Conservation (phyloP, 2,113 vertebrate genomes). For the Corythaixoides concolor region DNA sequence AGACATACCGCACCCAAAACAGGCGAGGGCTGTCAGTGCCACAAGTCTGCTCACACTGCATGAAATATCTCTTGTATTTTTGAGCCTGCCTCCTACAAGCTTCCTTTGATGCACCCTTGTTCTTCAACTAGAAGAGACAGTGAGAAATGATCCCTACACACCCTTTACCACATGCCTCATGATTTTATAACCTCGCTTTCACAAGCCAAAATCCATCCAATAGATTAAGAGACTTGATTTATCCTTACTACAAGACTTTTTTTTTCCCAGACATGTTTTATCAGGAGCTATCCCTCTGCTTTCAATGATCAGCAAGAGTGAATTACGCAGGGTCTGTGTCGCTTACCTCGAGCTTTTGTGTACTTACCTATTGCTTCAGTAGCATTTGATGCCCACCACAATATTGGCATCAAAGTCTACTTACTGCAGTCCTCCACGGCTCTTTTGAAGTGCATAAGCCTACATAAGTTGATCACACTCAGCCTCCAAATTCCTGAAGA, state of each 20-base stretch:
- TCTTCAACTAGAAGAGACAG: neutral
- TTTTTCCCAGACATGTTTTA: neutral
- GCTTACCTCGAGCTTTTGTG: neutral
- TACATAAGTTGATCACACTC: neutral
- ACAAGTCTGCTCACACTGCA: too few relatives aligned
- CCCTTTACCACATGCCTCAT: neutral
- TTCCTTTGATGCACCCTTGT: neutral
- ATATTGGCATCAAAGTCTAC: neutral
- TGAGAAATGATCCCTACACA: neutral
- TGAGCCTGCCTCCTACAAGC: neutral
- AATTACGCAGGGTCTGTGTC: neutral
- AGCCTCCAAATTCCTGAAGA: neutral
- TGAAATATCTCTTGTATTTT: neutral
- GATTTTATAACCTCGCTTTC: neutral
- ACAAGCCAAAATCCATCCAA: neutral
- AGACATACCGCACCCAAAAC: neutral
- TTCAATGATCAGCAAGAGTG: neutral
- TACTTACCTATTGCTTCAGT: neutral
- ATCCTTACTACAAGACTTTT: neutral
- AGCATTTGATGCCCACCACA: neutral
- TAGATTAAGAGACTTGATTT: neutral
- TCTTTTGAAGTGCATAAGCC: neutral
- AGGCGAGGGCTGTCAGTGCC: neutral
- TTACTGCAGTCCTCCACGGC: neutral
- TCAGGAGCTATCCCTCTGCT: neutral